phyloP scores from a whole-genome alignment of 2,113 vertebrate genomes.

The Apteryx owenii region DNA sequence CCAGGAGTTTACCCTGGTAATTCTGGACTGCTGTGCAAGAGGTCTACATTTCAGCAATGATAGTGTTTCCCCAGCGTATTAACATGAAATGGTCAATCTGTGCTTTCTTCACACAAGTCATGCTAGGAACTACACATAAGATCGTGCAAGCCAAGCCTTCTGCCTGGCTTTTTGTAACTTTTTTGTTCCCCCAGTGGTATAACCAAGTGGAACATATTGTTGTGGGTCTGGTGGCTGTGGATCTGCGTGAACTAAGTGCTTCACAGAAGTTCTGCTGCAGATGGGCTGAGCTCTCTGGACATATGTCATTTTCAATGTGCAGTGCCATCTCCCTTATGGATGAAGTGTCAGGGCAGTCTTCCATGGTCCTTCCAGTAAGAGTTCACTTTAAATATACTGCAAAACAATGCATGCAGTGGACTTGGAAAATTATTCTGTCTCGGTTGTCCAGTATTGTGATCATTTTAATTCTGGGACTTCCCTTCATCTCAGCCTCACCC shows the following conservation, averaged over 20 bases:
- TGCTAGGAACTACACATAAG: not conserved
- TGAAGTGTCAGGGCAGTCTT: not conserved
- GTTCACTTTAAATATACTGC: not conserved
- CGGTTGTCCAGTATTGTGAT: not conserved
- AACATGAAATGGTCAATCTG: not conserved
- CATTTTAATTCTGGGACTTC: not conserved
- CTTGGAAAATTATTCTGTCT: not conserved
- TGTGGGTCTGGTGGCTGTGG: fast-evolving
- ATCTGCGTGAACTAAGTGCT: not conserved
- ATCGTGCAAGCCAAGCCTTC: not conserved
- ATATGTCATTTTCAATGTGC: fast-evolving
- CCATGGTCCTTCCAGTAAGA: not conserved
- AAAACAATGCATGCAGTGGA: not conserved
- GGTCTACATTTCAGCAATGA: fast-evolving
- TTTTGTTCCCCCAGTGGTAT: not conserved
- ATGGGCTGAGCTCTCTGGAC: not conserved
- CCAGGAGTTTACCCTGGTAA: not conserved
- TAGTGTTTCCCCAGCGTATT: not conserved
- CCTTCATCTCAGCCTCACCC: not conserved
- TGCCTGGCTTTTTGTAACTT: not conserved
- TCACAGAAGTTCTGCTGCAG: not conserved
- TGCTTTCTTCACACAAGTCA: not conserved
- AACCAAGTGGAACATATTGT: not conserved
- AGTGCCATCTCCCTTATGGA: not conserved
- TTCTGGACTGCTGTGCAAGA: not conserved